Base-by-base conservation (phyloP, 2,888 invertebrate genomes). In the Blomia tropicalis region DNA sequence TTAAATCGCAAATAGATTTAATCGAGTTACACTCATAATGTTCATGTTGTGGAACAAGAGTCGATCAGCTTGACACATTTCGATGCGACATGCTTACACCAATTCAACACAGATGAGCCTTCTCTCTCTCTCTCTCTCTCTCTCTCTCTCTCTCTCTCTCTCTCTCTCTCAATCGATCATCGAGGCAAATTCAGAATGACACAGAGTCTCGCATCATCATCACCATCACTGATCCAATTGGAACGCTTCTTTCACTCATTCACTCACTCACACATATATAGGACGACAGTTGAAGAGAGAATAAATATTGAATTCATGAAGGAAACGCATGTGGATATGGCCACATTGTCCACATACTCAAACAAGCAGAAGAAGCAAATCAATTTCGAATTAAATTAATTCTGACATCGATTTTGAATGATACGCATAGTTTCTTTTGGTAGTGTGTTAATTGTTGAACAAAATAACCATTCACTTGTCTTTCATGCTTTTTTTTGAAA, bases 141-240 rank as follows among this genome's bases (percentile, higher is more conserved):
- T n/a, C n/a, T n/a, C n/a, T n/a, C n/a, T n/a, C n/a, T n/a, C n/a
- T n/a, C n/a, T n/a, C n/a, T n/a, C n/a, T n/a, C n/a, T n/a, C 36
- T 36, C 36, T 7, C 17, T 36, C 36, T 11, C 36, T 36, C 51
- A 14, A 47, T 47, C 51, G 51, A 47, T 47, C 51, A 47, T 47
- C 11, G 11, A 47, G 11, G 22, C 51, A 47, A 47, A 47, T 47
- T 7, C 51, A 47, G n/a, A 47, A n/a, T 47, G 51, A 47, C 51
- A 47, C 51, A n/a, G n/a, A n/a, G n/a, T 47, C n/a, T 47, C 23
- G 17, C 17, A 36, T 36, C 17, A 36, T 36, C 36, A 17, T 7
- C 36, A 7, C 7, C 7, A 36, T 11, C 36, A 36, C 7, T 36
- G 36, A 36, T 11, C 36, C n/a, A n/a, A n/a, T n/a, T n/a, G n/a